Conservation (phyloP, 1,140 invertebrate genomes). For the Pseudomyrmex dendroicus region DNA sequence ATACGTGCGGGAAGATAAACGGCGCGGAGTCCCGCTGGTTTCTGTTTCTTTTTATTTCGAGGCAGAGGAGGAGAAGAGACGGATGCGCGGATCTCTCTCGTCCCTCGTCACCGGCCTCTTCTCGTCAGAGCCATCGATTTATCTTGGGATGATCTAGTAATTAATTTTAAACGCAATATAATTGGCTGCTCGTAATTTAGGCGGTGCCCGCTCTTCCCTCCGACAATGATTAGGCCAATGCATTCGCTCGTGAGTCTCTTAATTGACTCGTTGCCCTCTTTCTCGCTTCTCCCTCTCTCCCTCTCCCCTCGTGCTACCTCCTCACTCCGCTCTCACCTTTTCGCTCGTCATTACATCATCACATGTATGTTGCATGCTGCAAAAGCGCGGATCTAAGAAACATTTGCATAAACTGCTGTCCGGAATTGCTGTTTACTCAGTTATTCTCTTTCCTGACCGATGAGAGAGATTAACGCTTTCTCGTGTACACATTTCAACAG, state of each 20-base stretch:
- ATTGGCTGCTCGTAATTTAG: constrained; percentile 77
- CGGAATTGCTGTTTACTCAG: constrained; percentile 25
- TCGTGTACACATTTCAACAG: background rate
- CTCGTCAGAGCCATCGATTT: constrained; percentile 69
- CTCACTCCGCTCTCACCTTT: constrained; percentile 32
- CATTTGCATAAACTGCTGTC: constrained; percentile 48
- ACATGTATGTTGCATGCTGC: background rate
- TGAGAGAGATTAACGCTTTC: background rate
- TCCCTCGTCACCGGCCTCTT: constrained; percentile 65
- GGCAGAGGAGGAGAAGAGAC: background rate
- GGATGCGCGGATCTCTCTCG: constrained; percentile 11
- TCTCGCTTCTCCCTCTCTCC: background rate
- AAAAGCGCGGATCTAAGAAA: background rate
- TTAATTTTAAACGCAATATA: constrained; percentile 80
- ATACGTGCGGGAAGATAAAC: constrained; percentile 70
- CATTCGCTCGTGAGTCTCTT: constrained; percentile 66
- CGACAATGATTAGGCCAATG: constrained; percentile 66
- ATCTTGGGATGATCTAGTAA: constrained; percentile 76
- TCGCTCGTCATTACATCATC: constrained; percentile 41
- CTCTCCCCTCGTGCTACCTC: constrained; percentile 19
- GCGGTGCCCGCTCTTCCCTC: constrained; percentile 19
- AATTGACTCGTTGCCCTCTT: constrained; percentile 72
- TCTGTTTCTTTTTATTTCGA: constrained; percentile 35
- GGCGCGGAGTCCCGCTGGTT: constrained; percentile 31
- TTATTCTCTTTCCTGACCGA: constrained; percentile 1